Conservation (phyloP, 2,797 vertebrate genomes). For the Mycteria americana region DNA sequence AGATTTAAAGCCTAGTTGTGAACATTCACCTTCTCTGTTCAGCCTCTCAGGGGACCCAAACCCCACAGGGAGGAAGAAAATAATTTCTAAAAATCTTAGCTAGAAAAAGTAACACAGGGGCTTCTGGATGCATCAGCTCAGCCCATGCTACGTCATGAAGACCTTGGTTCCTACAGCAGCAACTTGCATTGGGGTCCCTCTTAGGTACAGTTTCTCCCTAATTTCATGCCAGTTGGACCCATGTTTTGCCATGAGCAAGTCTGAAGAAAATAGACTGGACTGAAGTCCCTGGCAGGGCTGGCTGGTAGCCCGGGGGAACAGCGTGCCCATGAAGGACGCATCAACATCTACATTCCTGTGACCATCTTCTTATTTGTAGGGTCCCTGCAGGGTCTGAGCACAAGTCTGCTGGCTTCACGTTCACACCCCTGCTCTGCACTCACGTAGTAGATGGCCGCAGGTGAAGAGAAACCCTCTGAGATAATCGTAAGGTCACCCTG, state of each 20-base stretch:
- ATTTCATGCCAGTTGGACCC: neutral
- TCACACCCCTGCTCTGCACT: neutral
- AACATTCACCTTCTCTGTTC: neutral
- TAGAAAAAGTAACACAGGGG: neutral
- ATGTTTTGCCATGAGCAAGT: neutral
- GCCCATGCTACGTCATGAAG: neutral
- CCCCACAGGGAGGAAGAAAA: neutral
- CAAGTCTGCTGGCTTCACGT: neutral
- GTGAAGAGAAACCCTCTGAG: neutral
- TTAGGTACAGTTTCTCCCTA: neutral
- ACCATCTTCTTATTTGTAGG: rapidly evolving
- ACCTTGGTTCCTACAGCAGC: neutral
- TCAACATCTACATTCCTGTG: rapidly evolving
- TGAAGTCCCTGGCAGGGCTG: neutral
- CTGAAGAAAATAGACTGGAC: neutral
- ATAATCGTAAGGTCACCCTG: neutral
- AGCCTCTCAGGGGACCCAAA: neutral
- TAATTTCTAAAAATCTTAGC: neutral
- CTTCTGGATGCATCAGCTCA: neutral
- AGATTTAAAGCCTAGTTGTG: neutral
- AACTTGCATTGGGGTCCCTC: neutral
- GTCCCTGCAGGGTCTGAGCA: neutral
- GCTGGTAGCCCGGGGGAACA: neutral
- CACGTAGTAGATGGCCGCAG: rapidly evolving
- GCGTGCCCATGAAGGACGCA: neutral